Evolutionary conservation across 2,888 invertebrate species (phyloP).

Genomic region (Drosophila macrospina): DNA sequence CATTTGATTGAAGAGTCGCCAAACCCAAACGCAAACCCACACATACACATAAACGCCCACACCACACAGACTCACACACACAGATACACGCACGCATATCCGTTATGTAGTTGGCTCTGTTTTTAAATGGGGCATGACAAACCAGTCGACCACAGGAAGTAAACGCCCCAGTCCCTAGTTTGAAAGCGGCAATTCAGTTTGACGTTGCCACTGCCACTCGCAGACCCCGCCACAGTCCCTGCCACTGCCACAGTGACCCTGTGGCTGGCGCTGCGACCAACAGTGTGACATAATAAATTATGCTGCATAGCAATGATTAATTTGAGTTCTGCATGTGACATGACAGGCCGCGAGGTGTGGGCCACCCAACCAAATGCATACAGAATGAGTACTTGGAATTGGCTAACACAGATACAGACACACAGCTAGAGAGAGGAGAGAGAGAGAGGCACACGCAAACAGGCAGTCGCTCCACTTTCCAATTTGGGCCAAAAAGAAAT

Average conservation of each 20-base stretch:
- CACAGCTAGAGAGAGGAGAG: conserved; percentile 7
- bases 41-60: conserved; percentile 12
- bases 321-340: conserved; percentile 72
- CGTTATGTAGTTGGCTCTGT: conserved; percentile 37
- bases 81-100: conserved; percentile 34
- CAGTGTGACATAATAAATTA: conserved; percentile 81
- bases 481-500: conserved; percentile 56
- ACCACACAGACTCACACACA: conserved; percentile 17
- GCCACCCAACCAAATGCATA: conserved; percentile 74
- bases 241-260: conserved; percentile 5
- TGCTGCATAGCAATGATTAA: conserved; percentile 79
- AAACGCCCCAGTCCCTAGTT: conserved; percentile 48
- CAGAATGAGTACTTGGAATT: conserved; percentile 68
- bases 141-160: conserved; percentile 73
- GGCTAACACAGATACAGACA: conserved; percentile 26
- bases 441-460: conserved; percentile 1
- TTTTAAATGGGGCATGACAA: conserved; percentile 77
- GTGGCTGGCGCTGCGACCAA: conserved; percentile 42
- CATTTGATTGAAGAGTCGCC: conserved; percentile 76
- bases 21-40: conserved; percentile 18
- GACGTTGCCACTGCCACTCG: conserved; percentile 3
- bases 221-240: not conserved
- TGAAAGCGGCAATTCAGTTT: conserved; percentile 41
- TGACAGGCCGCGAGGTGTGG: conserved; percentile 59
- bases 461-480: conserved; percentile 27